Evolutionary conservation across 1,140 invertebrate species (phyloP).

Genomic region (Vollenhovia emeryi): DNA sequence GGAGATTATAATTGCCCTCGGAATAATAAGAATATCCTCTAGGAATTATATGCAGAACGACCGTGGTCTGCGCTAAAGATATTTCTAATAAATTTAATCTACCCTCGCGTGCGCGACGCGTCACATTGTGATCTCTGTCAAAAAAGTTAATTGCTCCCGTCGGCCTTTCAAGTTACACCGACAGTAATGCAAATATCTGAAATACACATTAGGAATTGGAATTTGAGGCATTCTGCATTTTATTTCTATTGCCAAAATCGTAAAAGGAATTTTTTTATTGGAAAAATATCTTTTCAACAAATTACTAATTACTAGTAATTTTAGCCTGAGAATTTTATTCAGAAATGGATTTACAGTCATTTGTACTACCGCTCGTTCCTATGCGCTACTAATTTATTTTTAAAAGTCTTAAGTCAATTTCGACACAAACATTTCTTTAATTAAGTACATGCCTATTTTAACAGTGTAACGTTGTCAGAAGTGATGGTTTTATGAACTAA

Average conservation of each 20-base stretch:
- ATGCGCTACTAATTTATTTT: not conserved
- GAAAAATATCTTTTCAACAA: not conserved
- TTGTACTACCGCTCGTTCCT: not conserved
- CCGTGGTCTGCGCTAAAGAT: constrained; percentile 57
- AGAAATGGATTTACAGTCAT: not conserved
- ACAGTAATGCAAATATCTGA: not conserved
- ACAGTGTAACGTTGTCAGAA: not conserved
- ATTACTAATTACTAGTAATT: not conserved
- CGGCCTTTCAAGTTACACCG: constrained; percentile 25
- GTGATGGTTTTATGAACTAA: not conserved
- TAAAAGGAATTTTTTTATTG: not conserved
- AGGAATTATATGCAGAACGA: constrained; percentile 63
- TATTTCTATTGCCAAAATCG: not conserved
- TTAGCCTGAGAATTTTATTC: not conserved
- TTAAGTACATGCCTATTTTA: not conserved
- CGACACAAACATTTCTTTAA: not conserved
- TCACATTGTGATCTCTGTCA: not conserved
- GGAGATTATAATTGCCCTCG: constrained; percentile 73
- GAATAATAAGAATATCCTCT: constrained; percentile 73
- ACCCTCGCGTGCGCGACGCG: not conserved
- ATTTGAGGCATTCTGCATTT: not conserved
- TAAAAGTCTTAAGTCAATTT: not conserved
- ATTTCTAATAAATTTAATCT: constrained; percentile 67
- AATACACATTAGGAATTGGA: not conserved
- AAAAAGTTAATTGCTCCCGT: constrained; percentile 47